Evolutionary conservation across 2,888 invertebrate species (phyloP).

Genomic region (Rhopalosiphum nymphaeae): DNA sequence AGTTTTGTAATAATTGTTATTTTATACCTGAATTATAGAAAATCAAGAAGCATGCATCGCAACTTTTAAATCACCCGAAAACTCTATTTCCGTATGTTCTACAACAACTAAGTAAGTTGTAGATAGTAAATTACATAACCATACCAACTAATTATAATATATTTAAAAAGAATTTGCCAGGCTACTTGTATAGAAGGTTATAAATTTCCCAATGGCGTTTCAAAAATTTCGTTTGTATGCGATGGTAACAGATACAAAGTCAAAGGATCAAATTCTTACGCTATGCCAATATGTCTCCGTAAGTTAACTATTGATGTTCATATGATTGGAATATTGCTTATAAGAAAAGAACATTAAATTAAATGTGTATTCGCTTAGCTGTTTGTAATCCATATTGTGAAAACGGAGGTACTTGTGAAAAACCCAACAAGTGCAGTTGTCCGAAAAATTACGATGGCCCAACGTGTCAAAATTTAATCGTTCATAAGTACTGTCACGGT

Average conservation of each 20-base stretch:
- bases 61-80: background rate
- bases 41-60: conserved; percentile 1
- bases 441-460: conserved; percentile 80
- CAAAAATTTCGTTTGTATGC: conserved; percentile 72
- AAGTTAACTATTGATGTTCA: conserved; percentile 68
- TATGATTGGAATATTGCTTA: background rate
- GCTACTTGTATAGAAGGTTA: conserved; percentile 72
- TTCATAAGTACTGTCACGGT: conserved; percentile 75
- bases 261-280: conserved; percentile 71
- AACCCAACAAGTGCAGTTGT: conserved; percentile 83
- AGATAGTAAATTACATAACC: background rate
- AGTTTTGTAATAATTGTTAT: background rate
- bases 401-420: conserved; percentile 85
- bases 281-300: conserved; percentile 78
- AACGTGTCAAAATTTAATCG: conserved; percentile 76
- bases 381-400: conserved; percentile 81
- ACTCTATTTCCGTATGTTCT: conserved; percentile 35
- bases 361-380: conserved; percentile 72
- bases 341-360: background rate
- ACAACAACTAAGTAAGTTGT: conserved; percentile 71
- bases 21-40: background rate
- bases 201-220: conserved; percentile 74
- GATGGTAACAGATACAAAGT: conserved; percentile 72
- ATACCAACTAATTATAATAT: background rate
- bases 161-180: conserved; percentile 71